phyloP scores from a whole-genome alignment of 1,140 invertebrate genomes.

The Copidosoma floridanum region DNA sequence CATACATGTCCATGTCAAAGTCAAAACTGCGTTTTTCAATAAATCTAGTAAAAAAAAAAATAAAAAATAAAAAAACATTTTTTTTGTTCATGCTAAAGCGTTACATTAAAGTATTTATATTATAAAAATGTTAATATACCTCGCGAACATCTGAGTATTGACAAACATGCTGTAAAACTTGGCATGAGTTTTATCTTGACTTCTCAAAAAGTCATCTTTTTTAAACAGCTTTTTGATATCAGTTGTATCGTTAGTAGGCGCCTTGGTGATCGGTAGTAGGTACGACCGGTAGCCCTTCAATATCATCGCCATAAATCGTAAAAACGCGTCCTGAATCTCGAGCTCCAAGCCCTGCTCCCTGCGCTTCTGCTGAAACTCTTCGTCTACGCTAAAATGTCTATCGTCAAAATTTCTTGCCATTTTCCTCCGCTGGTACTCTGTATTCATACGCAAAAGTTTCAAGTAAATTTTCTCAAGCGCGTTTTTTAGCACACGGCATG shows the following conservation, averaged over 20 bases:
- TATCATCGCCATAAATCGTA: constrained; percentile 92
- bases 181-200: constrained; percentile 78
- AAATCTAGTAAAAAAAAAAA: constrained; percentile 63
- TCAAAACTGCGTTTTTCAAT: constrained; percentile 99
- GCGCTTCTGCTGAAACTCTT: constrained; percentile 71
- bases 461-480: constrained; percentile 71
- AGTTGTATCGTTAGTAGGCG: constrained; percentile 89
- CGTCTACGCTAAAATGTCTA: constrained; percentile 62
- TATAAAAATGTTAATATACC: no score
- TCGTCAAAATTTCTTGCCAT: constrained; percentile 13
- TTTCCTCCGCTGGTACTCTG: constrained; percentile 17
- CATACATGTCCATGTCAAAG: constrained; percentile 85
- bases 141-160: constrained; percentile 95
- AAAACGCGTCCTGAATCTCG: constrained; percentile 95
- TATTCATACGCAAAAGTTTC: constrained; percentile 38
- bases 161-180: constrained; percentile 89
- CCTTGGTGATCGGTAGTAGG: constrained; percentile 91
- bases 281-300: constrained; percentile 88
- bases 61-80: no score
- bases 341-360: constrained; percentile 81
- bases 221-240: constrained; percentile 95
- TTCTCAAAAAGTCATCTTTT: constrained; percentile 75
- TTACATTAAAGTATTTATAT: no score
- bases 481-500: constrained; percentile 74
- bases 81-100: neutral